Evolutionary conservation across 2,888 invertebrate genomes (phyloP), one percentile per base, ranked within the genome.

Genomic region (Microctonus brassicae): DNA sequence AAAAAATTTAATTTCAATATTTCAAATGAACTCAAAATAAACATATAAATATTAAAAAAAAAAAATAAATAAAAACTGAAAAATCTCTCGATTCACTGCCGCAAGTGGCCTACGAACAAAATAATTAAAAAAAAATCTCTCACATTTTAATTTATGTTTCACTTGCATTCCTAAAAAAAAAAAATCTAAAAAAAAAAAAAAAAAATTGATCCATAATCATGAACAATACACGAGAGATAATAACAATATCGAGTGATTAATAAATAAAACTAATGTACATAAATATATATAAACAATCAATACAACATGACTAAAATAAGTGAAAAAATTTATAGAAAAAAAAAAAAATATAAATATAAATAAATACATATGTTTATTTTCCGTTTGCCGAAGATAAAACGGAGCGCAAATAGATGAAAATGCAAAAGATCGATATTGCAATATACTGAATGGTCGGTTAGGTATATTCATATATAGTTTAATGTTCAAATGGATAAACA

Each of bases 41-140:
- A n/a, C 74, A 73, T 72, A 76, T 73, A 75, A 73, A 74, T 75
- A 76, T 72, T 17, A 47, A 20, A 47, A 47, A 17, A 5, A 73
- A 74, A 61, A 72, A 61, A 76, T 76, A 74, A 58, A 71, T 29
- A 70, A 67, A 73, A 77, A 63, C 72, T n/a, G n/a, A n/a, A 66
- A 65, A 70, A 78, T 77, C 76, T 70, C 64, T 72, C 57, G 60
- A 74, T 75, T 75, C 81, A 82, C 82, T 82, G 82, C 82, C 81
- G 75, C 76, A 77, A 75, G 76, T 82, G 81, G 81, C 82, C 82
- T 82, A 81, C 69, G 73, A 26, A 76, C 73, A 70, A 71, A 76
- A 74, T 79, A 75, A 74, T 70, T 72, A 67, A 71, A 66, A 67
- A 29, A 70, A 72, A 57, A 67, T 70, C 57, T 53, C 68, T 67